phyloP scores from a whole-genome alignment of 1,140 invertebrate species.

The Dinoponera quadriceps region DNA sequence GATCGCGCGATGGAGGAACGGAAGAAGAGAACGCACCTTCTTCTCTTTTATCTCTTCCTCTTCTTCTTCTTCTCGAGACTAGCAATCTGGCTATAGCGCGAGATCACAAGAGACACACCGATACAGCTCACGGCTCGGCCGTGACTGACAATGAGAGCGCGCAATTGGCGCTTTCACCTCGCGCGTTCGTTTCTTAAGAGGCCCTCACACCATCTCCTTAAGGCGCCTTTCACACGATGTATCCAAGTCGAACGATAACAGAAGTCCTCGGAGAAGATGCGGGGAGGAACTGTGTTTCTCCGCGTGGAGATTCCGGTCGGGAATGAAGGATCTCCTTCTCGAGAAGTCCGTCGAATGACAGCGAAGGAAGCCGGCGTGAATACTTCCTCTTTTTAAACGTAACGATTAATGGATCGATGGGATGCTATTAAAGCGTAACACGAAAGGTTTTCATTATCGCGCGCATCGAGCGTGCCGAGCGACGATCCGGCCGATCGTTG shows the following conservation, averaged over 20 bases:
- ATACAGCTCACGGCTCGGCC: conserved; percentile 79
- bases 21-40: not conserved
- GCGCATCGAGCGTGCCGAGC: conserved; percentile 17
- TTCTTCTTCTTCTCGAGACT: not conserved
- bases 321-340: too few species aligned
- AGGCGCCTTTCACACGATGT: conserved; percentile 11
- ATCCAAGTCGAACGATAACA: not conserved
- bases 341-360: not conserved
- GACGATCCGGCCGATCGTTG: conserved; percentile 8
- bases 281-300: too few species aligned
- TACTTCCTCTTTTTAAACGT: not conserved
- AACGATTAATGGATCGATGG: not conserved
- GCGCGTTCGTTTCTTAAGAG: conserved; percentile 58
- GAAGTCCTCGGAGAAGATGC: too few species aligned
- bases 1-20: too few species aligned
- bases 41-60: too few species aligned
- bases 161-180: conserved; percentile 84
- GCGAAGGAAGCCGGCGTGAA: not conserved
- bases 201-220: conserved; percentile 43
- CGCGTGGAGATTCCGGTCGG: too few species aligned
- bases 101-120: conserved; percentile 23
- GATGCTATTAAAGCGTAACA: not conserved
- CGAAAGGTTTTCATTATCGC: conserved; percentile 40
- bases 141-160: conserved; percentile 83
- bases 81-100: conserved; percentile 8